A percentile compares a stretch with the other conserved stretches of the same genome.
phyloP scores from a whole-genome alignment of 1,140 invertebrate species.

The Ridgeia piscesae region DNA sequence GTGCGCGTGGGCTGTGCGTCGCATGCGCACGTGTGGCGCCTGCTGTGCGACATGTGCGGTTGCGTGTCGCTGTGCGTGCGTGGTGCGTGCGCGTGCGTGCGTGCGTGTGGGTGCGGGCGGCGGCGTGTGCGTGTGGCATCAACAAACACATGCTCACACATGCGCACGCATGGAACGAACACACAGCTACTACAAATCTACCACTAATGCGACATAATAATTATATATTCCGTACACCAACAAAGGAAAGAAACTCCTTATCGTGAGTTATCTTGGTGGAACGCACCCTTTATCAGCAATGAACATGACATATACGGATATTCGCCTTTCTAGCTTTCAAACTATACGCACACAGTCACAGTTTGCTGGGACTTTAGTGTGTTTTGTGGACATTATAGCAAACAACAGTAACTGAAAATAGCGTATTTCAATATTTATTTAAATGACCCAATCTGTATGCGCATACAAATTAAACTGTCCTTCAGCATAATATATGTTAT shows the following conservation, averaged over 20 bases:
- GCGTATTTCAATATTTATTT: too few relatives aligned
- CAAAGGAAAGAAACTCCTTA: background rate
- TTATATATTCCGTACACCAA: background rate
- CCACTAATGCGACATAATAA: too few relatives aligned
- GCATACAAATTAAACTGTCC: too few relatives aligned
- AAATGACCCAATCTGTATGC: too few relatives aligned
- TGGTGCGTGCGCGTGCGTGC: background rate
- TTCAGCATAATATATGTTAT: too few relatives aligned
- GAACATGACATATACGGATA: background rate
- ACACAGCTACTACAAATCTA: too few relatives aligned
- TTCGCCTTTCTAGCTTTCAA: background rate
- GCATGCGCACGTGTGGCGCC: background rate
- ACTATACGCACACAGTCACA: background rate
- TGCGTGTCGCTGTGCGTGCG: too few relatives aligned
- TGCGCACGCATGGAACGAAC: too few relatives aligned
- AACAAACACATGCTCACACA: too few relatives aligned
- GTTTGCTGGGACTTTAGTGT: background rate
- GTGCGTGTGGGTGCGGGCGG: background rate
- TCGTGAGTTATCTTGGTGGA: background rate
- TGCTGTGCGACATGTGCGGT: too few relatives aligned
- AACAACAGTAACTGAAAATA: background rate
- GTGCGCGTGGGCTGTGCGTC: slow-evolving; percentile 4
- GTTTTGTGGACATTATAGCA: background rate
- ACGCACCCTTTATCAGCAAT: background rate
- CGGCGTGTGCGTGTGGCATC: background rate